phyloP scores from a whole-genome alignment of 2,113 vertebrate species.

The Protomyctophum bolini region DNA sequence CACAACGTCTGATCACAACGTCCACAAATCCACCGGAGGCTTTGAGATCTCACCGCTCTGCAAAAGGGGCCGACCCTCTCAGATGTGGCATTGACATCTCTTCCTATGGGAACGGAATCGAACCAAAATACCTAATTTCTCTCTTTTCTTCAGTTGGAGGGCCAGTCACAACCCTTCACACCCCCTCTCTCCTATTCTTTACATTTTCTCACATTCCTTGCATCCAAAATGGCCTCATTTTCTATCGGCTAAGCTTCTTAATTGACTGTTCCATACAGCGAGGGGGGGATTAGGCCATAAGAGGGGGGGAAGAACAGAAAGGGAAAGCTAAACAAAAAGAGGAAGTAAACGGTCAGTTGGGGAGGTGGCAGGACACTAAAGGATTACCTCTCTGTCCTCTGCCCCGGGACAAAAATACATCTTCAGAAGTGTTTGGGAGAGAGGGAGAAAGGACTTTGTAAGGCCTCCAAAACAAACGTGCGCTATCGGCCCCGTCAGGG shows the following conservation, averaged over 20 bases:
- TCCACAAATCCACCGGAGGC: slow-evolving; percentile 9
- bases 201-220: slow-evolving; percentile 58
- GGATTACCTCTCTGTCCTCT: slow-evolving; percentile 63
- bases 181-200: slow-evolving; percentile 42
- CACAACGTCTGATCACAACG: slow-evolving; percentile 28
- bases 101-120: slow-evolving; percentile 35
- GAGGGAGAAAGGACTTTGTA: slow-evolving; percentile 61
- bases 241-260: slow-evolving; percentile 62
- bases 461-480: slow-evolving; percentile 71
- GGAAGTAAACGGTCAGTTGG: slow-evolving; percentile 62
- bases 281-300: slow-evolving; percentile 55
- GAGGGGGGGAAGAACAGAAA: slow-evolving; percentile 36
- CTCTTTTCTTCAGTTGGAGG: slow-evolving; percentile 47
- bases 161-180: slow-evolving; percentile 50
- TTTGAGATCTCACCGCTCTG: slow-evolving; percentile 16
- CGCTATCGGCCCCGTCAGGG: slow-evolving; percentile 63
- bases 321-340: slow-evolving; percentile 62
- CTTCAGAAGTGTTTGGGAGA: slow-evolving; percentile 61
- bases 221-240: slow-evolving; percentile 54
- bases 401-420: slow-evolving; percentile 65
- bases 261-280: slow-evolving; percentile 58
- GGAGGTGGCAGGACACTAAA: slow-evolving; percentile 59
- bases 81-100: slow-evolving; percentile 22
- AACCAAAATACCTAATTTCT: slow-evolving; percentile 49
- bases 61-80: slow-evolving; percentile 16